Evolutionary conservation across 2,797 vertebrate genomes (phyloP).

Genomic region (Furcifer pardalis): DNA sequence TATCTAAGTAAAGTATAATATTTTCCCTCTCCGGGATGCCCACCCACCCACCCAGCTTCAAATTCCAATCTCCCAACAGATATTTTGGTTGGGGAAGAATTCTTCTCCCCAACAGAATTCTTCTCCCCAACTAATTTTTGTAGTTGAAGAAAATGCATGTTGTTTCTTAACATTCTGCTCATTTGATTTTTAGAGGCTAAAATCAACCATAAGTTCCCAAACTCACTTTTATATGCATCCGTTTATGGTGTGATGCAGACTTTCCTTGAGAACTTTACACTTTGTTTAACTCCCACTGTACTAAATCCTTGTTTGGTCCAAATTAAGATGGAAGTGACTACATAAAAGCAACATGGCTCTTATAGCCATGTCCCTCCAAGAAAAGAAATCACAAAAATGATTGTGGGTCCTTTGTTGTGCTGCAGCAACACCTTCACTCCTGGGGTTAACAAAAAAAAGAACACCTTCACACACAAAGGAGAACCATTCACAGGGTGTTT

Average conservation of each 20-base stretch:
- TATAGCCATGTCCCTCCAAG: too few species aligned
- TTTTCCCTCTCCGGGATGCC: background rate
- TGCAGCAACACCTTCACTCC: too few species aligned
- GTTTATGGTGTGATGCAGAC: background rate
- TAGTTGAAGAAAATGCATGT: background rate
- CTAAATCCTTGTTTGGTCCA: background rate
- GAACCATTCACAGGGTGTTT: background rate
- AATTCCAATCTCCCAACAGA: slow-evolving; percentile 26
- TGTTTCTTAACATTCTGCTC: background rate
- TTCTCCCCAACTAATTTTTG: background rate
- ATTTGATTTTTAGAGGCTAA: background rate
- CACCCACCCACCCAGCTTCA: slow-evolving; percentile 16
- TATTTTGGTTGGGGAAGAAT: slow-evolving; percentile 30
- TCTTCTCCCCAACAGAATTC: slow-evolving; percentile 1
- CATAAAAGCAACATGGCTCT: background rate
- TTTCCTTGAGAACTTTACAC: background rate
- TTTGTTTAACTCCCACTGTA: background rate
- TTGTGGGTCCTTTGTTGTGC: too few species aligned
- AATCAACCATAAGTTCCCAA: background rate
- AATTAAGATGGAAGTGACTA: background rate
- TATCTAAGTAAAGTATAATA: slow-evolving; percentile 11
- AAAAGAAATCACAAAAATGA: background rate
- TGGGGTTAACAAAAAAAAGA: too few species aligned
- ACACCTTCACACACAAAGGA: too few species aligned
- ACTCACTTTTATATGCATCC: background rate